Conservation (phyloP, 2,888 invertebrate species). For the Spisula solida region DNA sequence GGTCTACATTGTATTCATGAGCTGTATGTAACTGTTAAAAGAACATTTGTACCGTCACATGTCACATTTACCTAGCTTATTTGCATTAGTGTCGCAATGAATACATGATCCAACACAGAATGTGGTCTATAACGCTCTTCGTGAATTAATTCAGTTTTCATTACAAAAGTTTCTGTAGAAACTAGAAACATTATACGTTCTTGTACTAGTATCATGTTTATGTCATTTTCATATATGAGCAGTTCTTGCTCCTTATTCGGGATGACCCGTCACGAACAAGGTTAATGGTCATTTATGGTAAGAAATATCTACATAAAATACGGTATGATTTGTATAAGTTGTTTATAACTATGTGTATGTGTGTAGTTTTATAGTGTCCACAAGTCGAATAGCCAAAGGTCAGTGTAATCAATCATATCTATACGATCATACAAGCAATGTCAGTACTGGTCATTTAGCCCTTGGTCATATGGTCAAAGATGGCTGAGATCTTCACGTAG, state of each 20-base stretch:
- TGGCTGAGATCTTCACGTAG: slow-evolving; percentile 48
- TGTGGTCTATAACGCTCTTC: neutral
- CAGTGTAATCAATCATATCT: slow-evolving; percentile 57
- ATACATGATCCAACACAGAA: neutral
- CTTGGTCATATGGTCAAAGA: slow-evolving; percentile 58
- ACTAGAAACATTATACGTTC: too few species aligned
- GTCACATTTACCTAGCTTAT: neutral
- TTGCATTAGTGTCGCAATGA: slow-evolving; percentile 11
- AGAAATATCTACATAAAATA: slow-evolving; percentile 35
- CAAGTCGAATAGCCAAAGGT: slow-evolving; percentile 47
- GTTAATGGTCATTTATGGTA: slow-evolving; percentile 39
- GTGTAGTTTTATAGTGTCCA: slow-evolving; percentile 46
- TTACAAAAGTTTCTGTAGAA: neutral
- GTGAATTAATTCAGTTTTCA: neutral
- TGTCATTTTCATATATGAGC: neutral
- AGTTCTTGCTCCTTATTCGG: neutral
- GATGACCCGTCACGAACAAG: slow-evolving; percentile 18
- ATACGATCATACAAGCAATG: slow-evolving; percentile 53
- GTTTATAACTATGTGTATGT: slow-evolving; percentile 31
- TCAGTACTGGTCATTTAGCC: slow-evolving; percentile 60
- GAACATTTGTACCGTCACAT: neutral
- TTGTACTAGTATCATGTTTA: neutral
- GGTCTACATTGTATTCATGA: neutral
- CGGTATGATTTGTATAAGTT: slow-evolving; percentile 26
- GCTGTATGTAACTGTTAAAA: neutral